A percentile compares a stretch with the other conserved stretches of the same genome.
These are phyloP conservation scores for Brachyrhaphis roseni DNA, from an alignment of 2,797 vertebrate species.

Conservation along the genomic window DNA sequence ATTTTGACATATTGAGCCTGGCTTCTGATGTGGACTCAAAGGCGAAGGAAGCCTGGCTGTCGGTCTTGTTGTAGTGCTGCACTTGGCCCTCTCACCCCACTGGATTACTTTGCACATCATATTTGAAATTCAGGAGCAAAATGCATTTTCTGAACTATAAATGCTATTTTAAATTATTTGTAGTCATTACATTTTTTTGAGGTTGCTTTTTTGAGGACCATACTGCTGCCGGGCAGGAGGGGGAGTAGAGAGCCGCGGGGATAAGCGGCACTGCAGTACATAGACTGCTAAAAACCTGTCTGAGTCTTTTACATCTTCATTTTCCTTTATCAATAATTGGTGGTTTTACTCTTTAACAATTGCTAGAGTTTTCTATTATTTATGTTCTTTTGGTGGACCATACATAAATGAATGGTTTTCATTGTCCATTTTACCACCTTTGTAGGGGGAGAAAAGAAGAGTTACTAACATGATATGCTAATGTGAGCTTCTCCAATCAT, in stretches of 20 bases:
- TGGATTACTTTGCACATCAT: not conserved
- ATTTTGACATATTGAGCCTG: not conserved
- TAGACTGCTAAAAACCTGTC: not conserved
- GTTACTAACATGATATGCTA: not conserved
- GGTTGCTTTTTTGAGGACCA: not conserved
- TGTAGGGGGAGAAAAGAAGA: not conserved
- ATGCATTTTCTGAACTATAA: not conserved
- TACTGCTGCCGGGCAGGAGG: not conserved
- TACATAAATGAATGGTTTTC: not conserved
- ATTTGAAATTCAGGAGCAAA: not conserved
- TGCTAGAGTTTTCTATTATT: not conserved
- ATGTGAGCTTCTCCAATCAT: not conserved
- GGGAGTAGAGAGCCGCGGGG: not conserved
- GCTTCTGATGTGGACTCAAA: not conserved
- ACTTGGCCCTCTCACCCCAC: not conserved
- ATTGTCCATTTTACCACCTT: not conserved
- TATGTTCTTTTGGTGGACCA: not conserved
- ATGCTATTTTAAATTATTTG: not conserved
- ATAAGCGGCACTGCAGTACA: not conserved
- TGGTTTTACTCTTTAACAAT: not conserved
- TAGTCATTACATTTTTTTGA: not conserved
- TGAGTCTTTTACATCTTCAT: not conserved
- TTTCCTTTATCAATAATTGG: not conserved
- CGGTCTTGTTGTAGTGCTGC: not conserved
- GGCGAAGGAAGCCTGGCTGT: not conserved